Base-by-base conservation (phyloP, 1,140 invertebrate species). In the Caerostris extrusa region DNA sequence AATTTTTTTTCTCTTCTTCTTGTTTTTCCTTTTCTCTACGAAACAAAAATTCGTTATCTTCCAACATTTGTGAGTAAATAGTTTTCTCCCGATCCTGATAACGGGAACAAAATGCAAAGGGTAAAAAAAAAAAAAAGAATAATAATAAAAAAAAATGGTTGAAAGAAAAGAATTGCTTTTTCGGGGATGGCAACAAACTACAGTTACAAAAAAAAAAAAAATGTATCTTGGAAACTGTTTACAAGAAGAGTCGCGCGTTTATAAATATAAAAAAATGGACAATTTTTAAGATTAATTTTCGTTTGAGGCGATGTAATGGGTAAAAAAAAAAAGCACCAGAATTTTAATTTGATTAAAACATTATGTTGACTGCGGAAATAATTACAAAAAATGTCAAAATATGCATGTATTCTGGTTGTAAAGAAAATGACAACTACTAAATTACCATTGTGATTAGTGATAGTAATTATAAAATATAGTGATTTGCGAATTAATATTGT, bases 21-120 rank as follows among this genome's bases (percentile, higher is more conserved):
- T 2, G 34, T 34, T 34, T 34, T 85, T 67, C 19, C 60, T 34
- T 34, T 34, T 34, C 58, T 19, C 53, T n/a, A 8, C n/a, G 69
- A 77, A 93, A 93, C 91, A 87, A 93, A 93, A 92, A 93, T 93
- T 93, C 83, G 91, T 93, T 93, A 93, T 93, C 91, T 93, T 93
- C 83, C 91, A 83, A 93, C 91, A 93, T 93, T 93, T 93, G 91
- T 93, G 83, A 93, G 91, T 93, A 93, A 93, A 93, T 93, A 93
- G 91, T 93, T 93, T 92, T 93, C 83, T 86, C 91, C 64, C 82
- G 91, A 93, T 93, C 67, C 91, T 71, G 91, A 93, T 93, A 93
- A 93, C 91, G 64, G 82, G 81, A 87, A 87, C 60, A 87, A 93
- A 93, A 93, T 93, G 91, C 91, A 93, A 93, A 93, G 64, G 60